Conservation (phyloP, 1,140 invertebrate species). For the Magallana angulata region DNA sequence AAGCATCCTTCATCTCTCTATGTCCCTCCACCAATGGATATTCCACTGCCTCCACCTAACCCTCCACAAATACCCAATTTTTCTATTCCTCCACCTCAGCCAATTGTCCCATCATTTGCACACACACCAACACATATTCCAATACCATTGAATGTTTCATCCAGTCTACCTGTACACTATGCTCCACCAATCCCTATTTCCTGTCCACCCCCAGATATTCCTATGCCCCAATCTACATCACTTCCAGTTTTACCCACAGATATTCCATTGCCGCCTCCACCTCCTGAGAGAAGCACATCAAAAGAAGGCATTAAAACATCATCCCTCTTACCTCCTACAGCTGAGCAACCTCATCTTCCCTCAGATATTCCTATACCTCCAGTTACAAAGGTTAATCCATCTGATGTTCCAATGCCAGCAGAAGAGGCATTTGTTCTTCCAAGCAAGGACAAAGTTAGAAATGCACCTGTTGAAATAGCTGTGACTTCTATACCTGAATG, state of each 20-base stretch:
- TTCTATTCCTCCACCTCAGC: conserved; percentile 3
- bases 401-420: not conserved
- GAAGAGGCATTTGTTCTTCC: not conserved
- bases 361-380: conserved; percentile 14
- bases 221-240: not conserved
- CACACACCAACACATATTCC: not conserved
- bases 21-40: conserved; percentile 23
- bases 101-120: not conserved
- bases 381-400: not conserved
- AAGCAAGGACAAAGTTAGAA: too few species aligned
- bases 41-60: not conserved
- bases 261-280: conserved; percentile 28
- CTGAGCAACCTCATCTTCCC: not conserved
- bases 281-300: not conserved
- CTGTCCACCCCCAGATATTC: not conserved
- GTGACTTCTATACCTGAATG: not conserved
- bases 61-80: not conserved
- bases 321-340: not conserved
- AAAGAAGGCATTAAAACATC: not conserved
- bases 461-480: not conserved
- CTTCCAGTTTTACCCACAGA: conserved; percentile 1
- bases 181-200: not conserved
- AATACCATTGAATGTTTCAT: not conserved
- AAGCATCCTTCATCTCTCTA: not conserved
- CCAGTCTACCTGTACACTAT: not conserved